Conservation (phyloP, 2,113 vertebrate genomes). For the Paraplagusia blochii region DNA sequence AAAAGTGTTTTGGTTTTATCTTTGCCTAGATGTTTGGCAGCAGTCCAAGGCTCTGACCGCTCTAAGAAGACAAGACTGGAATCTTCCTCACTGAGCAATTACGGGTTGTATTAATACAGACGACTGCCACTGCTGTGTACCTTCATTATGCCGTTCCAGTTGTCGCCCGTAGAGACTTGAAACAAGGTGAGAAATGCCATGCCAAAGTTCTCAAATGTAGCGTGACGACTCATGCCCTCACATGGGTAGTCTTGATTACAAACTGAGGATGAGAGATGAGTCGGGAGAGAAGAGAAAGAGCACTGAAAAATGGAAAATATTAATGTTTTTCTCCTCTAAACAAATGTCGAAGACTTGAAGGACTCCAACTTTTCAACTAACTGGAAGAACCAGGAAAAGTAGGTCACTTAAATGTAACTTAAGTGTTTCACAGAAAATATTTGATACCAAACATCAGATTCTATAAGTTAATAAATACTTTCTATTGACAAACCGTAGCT, state of each 20-base stretch:
- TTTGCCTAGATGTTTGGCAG: no score
- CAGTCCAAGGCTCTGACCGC: no score
- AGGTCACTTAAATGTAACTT: no score
- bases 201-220: constrained; percentile 98
- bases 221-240: constrained; percentile 97
- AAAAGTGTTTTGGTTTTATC: background rate
- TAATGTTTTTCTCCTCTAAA: no score
- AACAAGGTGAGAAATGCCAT: constrained; percentile 99
- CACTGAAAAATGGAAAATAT: background rate
- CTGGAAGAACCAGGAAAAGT: no score
- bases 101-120: background rate
- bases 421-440: no score
- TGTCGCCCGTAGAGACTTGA: constrained; percentile 96
- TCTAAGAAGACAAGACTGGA: background rate
- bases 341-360: no score
- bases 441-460: no score
- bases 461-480: no score
- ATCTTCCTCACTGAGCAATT: background rate
- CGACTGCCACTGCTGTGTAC: constrained; percentile 57
- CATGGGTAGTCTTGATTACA: constrained; percentile 95
- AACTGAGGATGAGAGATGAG: constrained; percentile 70
- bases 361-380: no score
- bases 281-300: constrained; percentile 4
- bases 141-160: constrained; percentile 99
- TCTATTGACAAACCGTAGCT: no score